Evolutionary conservation across 2,888 invertebrate species (phyloP), one percentile per base, ranked within the genome.

Genomic region (Lithophane semibrunnea): DNA sequence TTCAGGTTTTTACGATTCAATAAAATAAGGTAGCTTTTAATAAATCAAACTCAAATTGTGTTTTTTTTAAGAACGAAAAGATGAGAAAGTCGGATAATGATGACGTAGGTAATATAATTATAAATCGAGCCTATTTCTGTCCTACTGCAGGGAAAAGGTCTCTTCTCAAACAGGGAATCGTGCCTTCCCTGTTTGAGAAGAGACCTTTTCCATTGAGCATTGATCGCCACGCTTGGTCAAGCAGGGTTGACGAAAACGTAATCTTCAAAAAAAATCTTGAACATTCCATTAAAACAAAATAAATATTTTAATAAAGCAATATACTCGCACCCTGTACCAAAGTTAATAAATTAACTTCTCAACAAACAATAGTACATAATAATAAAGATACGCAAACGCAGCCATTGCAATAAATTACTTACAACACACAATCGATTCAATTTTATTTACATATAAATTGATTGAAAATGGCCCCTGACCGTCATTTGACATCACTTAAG

Each of bases 371-470:
- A 82, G 84, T 85, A 87, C 84, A 88, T 87, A 87, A 87, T 71
- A 79, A 78, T 71, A 79, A 88, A 86, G 84, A 85, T 88, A 88
- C 85, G 76, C 61, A 76, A 82, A 84, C 83, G 86, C 86, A 88
- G 77, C 80, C 88, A 90, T 84, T 82, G 88, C 89, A 90, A 93
- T 93, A 92, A 92, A 93, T 90, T 87, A 88, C 87, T 77, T 37
- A 37, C 37, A 37, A 83, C 29, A 77, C 74, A 83, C 85, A 91
- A 92, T 92, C 90, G 91, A 93, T 92, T 90, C 88, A 86, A 83
- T 82, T 85, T 90, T 90, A 92, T 94, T 93, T 90, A 89, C 93
- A 94, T 94, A 89, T 91, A 92, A 92, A 94, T 93, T 85, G 89
- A 71, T 88, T 90, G 87, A 90, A 91, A 91, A 92, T 87, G 88